Base-by-base conservation (phyloP, 64 coral and sea anemone species). In the Anthopleura sola region DNA sequence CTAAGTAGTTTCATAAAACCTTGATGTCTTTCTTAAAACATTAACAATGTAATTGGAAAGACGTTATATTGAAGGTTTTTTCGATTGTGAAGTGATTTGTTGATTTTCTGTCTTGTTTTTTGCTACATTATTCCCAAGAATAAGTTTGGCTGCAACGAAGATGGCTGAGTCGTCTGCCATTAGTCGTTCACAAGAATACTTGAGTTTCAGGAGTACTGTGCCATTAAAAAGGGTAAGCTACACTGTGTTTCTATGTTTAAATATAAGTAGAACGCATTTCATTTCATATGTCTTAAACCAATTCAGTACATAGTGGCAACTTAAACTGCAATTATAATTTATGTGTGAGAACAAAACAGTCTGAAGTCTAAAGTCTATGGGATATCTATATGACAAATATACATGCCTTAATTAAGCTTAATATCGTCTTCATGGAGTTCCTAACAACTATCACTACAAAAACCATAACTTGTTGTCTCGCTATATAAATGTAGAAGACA, bases 131-230 rank as follows among this genome's bases (percentile, higher is more conserved):
- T 15, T 28, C 13, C 13, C 14, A 29, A 15, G 24, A 79, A n/a
- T 44, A n/a, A 79, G 36, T 79, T 44, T 40, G 19, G 6, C 10
- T 44, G 37, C 23, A 33, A 10, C 6, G 24, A 32, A 71, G 66
- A 79, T 79, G 76, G 36, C 76, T 5, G 76, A 79, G 15, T 11
- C 76, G 34, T 79, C 87, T 18, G 90, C 94, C 23, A 97, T 92
- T 48, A 86, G 83, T 54, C 84, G 82, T 78, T 92, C 94, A 21
- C 90, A 97, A 55, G 94, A 97, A 51, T 97, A 97, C 37, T 60
- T 93, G 24, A 97, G 94, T 68, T 97, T 97, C 29, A 82, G 94
- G 18, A 97, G 94, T 47, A 90, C 90, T 68, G 94, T 97, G 24
- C 84, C 94, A 69, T 60, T 92, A 20, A 86, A 79, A 57, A 62